Percentiles rank a stretch among this genome's conserved stretches.
Evolutionary conservation across 2,888 invertebrate genomes (phyloP).

Genomic region (Stegophylla sp.): DNA sequence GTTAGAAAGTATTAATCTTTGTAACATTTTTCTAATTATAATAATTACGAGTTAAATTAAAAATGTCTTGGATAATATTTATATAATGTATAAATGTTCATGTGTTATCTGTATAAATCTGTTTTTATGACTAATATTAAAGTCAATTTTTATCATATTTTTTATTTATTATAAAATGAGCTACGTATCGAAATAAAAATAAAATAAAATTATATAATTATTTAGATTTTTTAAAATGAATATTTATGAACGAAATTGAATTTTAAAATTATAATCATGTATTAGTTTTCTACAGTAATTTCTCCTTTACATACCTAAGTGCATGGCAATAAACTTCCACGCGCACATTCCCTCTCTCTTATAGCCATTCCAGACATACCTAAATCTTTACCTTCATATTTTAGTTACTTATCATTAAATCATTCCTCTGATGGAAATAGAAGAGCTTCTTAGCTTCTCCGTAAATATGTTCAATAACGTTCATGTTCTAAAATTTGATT

Average conservation of each 20-base stretch:
- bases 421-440: not conserved
- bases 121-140: no score
- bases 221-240: not conserved
- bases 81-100: no score
- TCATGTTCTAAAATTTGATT: conserved; percentile 1
- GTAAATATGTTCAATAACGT: not conserved
- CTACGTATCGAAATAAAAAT: not conserved
- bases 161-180: not conserved
- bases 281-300: conserved; percentile 29
- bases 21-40: no score
- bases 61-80: no score
- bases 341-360: conserved; percentile 34
- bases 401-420: not conserved
- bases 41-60: no score
- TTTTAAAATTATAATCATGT: conserved; percentile 18
- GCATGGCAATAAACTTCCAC: conserved; percentile 30
- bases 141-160: no score
- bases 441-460: not conserved
- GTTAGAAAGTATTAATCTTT: no score
- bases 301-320: conserved; percentile 25
- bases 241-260: conserved; percentile 1
- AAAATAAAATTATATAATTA: not conserved
- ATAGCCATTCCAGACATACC: not conserved
- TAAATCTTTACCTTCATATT: conserved; percentile 20
- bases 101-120: no score